Conservation (phyloP, 2,888 invertebrate genomes). For the Drosophila niveifrons region DNA sequence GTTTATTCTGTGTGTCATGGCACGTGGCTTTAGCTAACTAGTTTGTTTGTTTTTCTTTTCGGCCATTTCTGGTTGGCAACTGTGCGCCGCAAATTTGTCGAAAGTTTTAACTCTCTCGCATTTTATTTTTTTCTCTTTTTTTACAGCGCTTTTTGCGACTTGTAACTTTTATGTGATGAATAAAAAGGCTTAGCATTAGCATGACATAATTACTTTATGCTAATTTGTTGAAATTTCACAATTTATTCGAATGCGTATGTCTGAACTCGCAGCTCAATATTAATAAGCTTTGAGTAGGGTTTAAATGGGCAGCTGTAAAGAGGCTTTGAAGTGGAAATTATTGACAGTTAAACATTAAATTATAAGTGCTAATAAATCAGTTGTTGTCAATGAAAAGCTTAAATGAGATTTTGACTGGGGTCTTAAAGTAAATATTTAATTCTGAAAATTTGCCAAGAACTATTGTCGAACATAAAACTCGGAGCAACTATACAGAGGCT, state of each 20-base stretch:
- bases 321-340: neutral
- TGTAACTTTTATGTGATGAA: constrained; percentile 5
- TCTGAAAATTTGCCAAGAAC: neutral
- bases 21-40: constrained; percentile 33
- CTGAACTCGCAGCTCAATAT: neutral
- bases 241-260: constrained; percentile 1
- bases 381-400: too few species aligned
- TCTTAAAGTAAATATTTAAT: too few species aligned
- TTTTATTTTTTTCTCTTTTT: neutral
- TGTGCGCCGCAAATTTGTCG: constrained; percentile 9
- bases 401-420: too few species aligned
- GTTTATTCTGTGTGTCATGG: constrained; percentile 13
- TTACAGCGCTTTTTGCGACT: neutral
- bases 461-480: neutral
- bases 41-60: constrained; percentile 28
- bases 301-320: neutral
- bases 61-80: constrained; percentile 11
- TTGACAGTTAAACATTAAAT: neutral
- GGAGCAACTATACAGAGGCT: too few species aligned
- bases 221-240: constrained; percentile 14
- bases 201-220: constrained; percentile 26
- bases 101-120: constrained; percentile 6
- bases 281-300: neutral
- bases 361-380: too few species aligned
- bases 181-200: constrained; percentile 13